Evolutionary conservation across 2,888 invertebrate genomes (phyloP), one percentile per base, ranked within the genome.

Genomic region (Dioctria linearis): DNA sequence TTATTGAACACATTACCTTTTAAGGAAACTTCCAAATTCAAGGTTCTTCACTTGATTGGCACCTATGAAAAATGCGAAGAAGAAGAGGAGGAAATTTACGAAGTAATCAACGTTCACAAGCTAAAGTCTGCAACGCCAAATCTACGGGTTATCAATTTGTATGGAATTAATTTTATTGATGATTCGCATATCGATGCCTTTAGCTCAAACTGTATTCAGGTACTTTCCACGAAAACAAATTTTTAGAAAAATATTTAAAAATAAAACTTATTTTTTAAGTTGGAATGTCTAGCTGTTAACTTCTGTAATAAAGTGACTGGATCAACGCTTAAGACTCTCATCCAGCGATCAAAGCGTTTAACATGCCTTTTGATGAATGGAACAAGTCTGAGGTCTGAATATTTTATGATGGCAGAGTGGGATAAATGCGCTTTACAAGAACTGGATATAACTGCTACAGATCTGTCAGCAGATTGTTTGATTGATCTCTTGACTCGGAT

Each of bases 111-210:
- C 90, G 98, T 99, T 42, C 98, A 98, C 89, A 99, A 98, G 87
- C 91, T 99, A 79, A 99, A 99, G 90, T 96, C 98, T 0, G 98
- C 98, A 4, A 98, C 98, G 0, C 99, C 99, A 0, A 99, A 99
- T 90, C 91, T 99, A 82, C 92, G 98, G 83, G 97, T 99, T 6
- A 98, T 99, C 86, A 99, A 99, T 89, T 90, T 99, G 71, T 99
- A 98, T 88, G 99, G 99, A 0, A 99, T 99, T 84, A 98, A 98
- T 89, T 98, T 98, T 85, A 96, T 98, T 5, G 99, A 99, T 85
- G 99, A 99, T 91, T 96, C 97, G 0, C 99, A 99, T 85, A 98
- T 99, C 69, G 99, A 99, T 87, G 97, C 99, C 0, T 96, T 99
- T 88, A 96, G 96, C 84, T 96, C 96, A 3, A 98, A 98, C 87